phyloP scores from a whole-genome alignment of 1,140 invertebrate genomes.

The Platorchestia sp. region DNA sequence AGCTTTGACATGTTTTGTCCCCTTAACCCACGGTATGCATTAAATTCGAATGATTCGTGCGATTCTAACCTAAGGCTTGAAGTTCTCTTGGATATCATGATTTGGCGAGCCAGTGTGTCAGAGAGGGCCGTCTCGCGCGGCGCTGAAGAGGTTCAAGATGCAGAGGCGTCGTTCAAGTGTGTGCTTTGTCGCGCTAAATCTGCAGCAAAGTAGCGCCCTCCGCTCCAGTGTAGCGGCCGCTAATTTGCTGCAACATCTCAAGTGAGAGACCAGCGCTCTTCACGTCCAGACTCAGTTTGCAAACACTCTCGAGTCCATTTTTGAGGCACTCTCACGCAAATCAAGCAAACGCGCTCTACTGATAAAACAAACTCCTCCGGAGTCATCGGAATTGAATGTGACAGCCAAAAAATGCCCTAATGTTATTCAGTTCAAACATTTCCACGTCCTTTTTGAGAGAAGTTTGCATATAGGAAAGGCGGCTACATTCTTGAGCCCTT shows the following conservation, averaged over 20 bases:
- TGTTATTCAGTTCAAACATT: conserved; percentile 53
- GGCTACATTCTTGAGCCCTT: conserved; percentile 50
- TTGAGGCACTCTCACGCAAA: conserved; percentile 48
- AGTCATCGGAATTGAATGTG: conserved; percentile 49
- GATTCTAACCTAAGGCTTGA: neutral
- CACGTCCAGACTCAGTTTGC: conserved; percentile 38
- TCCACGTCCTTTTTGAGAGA: conserved; percentile 48
- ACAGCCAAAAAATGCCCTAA: conserved; percentile 36
- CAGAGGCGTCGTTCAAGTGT: conserved; percentile 38
- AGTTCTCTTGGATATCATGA: neutral
- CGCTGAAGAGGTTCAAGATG: neutral
- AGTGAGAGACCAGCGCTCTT: conserved; percentile 29
- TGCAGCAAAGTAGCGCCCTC: conserved; percentile 36
- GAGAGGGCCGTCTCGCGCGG: neutral
- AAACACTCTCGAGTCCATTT: conserved; percentile 38
- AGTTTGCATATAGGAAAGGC: conserved; percentile 53
- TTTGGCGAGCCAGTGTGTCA: neutral
- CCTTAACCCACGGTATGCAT: neutral
- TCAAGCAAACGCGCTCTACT: neutral
- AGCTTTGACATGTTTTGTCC: too few relatives aligned
- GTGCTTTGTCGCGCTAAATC: conserved; percentile 24
- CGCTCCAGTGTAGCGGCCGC: neutral
- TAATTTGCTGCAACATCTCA: conserved; percentile 52
- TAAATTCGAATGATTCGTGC: neutral
- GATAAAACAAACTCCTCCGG: conserved; percentile 35